Evolutionary conservation across 2,888 invertebrate genomes (phyloP).

Genomic region (Emmelina monodactyla): DNA sequence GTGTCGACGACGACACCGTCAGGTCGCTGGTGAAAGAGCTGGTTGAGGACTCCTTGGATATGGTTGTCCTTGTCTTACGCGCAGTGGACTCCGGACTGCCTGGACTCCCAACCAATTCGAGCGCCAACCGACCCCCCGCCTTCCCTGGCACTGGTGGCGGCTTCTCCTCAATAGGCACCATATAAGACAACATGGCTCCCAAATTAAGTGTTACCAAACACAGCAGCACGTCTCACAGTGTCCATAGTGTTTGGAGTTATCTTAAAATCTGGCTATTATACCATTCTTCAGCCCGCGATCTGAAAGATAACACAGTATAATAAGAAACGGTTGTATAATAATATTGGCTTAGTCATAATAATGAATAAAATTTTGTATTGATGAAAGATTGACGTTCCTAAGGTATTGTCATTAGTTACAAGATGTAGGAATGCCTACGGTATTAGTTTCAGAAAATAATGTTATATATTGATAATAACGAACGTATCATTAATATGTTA

Average conservation of each 20-base stretch:
- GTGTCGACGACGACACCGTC: conserved; percentile 70
- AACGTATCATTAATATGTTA: no score
- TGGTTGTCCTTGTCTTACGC: conserved; percentile 37
- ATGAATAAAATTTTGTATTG: no score
- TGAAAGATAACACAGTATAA: neutral
- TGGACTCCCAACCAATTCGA: conserved; percentile 32
- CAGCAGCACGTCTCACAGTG: neutral
- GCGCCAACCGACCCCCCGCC: conserved; percentile 55
- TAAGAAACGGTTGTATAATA: neutral
- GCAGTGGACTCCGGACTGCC: conserved; percentile 43
- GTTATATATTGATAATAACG: no score
- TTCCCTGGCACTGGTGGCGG: conserved; percentile 70
- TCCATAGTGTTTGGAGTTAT: neutral
- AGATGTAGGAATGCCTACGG: no score
- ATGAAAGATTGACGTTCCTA: no score
- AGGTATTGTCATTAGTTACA: no score
- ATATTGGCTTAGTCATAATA: no score
- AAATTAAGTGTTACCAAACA: conserved; percentile 5
- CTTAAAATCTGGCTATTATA: neutral
- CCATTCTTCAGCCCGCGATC: neutral
- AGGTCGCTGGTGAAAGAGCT: conserved; percentile 74
- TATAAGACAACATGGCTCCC: conserved; percentile 76
- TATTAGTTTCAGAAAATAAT: no score
- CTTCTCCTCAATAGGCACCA: conserved; percentile 81
- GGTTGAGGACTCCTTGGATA: conserved; percentile 74